Conservation (phyloP, 2,113 vertebrate species). For the Gambusia affinis region DNA sequence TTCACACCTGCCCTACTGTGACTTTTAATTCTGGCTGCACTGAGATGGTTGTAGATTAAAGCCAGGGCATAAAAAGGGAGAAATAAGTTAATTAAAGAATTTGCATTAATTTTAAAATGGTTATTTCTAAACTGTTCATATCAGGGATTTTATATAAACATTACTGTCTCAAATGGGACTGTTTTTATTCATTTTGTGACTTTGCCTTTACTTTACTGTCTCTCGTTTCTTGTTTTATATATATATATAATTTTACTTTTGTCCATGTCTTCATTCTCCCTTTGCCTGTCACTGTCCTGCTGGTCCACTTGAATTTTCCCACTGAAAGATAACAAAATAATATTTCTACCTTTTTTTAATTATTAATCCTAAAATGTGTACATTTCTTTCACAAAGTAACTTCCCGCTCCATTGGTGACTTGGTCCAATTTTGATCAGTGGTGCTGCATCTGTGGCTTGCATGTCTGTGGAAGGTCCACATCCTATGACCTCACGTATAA, state of each 20-base stretch:
- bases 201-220: background rate
- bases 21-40: constrained; percentile 46
- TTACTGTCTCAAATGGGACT: background rate
- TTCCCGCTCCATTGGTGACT: background rate
- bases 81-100: background rate
- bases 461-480: constrained; percentile 39
- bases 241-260: background rate
- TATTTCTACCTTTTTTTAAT: no score
- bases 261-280: background rate
- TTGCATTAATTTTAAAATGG: background rate
- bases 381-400: background rate
- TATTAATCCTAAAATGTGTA: background rate
- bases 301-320: background rate
- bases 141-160: background rate
- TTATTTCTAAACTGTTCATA: background rate
- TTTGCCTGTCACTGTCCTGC: background rate
- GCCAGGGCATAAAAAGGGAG: background rate
- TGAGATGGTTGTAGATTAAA: constrained; percentile 17
- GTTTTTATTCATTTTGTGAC: background rate
- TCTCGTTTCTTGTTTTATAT: background rate
- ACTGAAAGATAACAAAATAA: background rate
- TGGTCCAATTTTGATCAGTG: background rate
- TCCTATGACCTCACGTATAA: constrained; percentile 63
- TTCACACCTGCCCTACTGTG: constrained; percentile 72
- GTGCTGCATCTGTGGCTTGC: constrained; percentile 7